phyloP scores from a whole-genome alignment of 2,797 vertebrate genomes.

The Cuculus canorus region DNA sequence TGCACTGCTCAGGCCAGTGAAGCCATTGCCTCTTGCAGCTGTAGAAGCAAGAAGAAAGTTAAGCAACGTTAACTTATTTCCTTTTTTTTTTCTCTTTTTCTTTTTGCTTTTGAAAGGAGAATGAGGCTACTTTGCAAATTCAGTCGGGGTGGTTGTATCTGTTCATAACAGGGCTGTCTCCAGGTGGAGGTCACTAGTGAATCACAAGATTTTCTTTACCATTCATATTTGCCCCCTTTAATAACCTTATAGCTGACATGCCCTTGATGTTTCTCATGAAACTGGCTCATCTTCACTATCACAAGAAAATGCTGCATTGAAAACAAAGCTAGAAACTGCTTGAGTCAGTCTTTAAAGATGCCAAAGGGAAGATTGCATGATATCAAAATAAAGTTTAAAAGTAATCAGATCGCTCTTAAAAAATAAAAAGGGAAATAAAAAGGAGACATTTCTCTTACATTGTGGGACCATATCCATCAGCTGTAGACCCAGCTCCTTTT shows the following conservation, averaged over 20 bases:
- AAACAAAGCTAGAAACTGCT: not conserved
- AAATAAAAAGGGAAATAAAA: not conserved
- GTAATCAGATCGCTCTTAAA: not conserved
- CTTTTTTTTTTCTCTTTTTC: not conserved
- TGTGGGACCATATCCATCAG: not conserved
- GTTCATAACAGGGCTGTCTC: not conserved
- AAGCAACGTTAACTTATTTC: not conserved
- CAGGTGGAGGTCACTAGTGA: not conserved
- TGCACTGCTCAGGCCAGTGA: not conserved
- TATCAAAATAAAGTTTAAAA: not conserved
- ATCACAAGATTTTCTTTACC: not conserved
- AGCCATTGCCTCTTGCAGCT: not conserved
- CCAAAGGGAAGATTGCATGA: not conserved
- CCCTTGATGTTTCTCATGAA: not conserved
- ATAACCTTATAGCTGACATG: not conserved
- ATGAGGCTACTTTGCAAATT: not conserved
- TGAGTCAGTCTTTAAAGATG: not conserved
- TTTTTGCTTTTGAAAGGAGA: not conserved
- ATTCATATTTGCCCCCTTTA: not conserved
- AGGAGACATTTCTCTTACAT: not conserved
- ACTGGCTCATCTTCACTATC: not conserved
- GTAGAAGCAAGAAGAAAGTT: not conserved
- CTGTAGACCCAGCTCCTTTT: not conserved
- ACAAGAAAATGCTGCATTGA: not conserved
- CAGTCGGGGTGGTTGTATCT: rapidly evolving